Evolutionary conservation across 2,113 vertebrate genomes (phyloP), one percentile per base, ranked within the genome.

Genomic region (Neodon shergylaensis): DNA sequence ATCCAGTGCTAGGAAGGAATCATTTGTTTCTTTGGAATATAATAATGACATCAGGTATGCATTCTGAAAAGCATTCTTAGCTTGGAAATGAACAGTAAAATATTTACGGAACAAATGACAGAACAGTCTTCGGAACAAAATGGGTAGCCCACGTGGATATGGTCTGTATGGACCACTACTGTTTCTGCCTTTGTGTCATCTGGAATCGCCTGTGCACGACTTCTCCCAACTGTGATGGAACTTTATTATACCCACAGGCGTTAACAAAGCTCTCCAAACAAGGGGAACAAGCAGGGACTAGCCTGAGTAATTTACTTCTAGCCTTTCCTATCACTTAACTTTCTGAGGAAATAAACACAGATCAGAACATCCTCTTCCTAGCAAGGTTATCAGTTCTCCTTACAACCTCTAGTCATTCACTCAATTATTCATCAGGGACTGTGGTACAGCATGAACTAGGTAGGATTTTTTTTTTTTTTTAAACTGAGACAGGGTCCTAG

Each of bases 231-330:
- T 39, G 42, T 90, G 36, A 39, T 61, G 94, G 76, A 91, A 65
- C 21, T 77, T 91, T n/a, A 91, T 86, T 7, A 85, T 54, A 63
- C n/a, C 33, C 77, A 89, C 24, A 61, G 31, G 47, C 79, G 8
- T 58, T 76, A 91, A 9, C 42, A 82, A 74, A 89, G 61, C 61
- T 54, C 16, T 90, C 95, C 81, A 94, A 92, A 95, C 95, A 92
- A 88, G 70, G 36, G 88, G 24, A 72, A 39, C 31, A 93, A 91
- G 28, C n/a, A 91, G 44, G 73, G 11, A 93, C 33, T 96, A 65
- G 77, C 19, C 47, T 90, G 24, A 42, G 74, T 81, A 87, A 65
- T 86, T 93, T 90, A 82, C 24, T 87, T 89, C 33, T 63, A 54
- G 47, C 24, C 77, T 92, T 70, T 94, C 24, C 72, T 92, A 68